These are phyloP conservation scores for Hesperophylax magnus DNA, from an alignment of 1,140 invertebrate species.

Conservation along the genomic window DNA sequence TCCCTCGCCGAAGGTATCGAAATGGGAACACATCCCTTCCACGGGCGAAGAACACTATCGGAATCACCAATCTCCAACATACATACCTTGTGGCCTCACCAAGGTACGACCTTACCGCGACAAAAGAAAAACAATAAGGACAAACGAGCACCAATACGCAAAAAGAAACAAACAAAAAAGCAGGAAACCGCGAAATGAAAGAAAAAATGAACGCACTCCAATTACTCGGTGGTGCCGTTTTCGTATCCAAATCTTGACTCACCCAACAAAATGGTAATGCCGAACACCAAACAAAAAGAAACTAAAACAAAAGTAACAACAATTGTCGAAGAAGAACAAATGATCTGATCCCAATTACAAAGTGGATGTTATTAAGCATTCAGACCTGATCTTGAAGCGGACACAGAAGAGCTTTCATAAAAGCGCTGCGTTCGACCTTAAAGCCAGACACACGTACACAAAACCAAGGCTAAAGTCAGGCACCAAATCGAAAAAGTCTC, in stretches of 20 bases:
- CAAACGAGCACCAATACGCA: too few species aligned
- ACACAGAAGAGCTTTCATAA: neutral
- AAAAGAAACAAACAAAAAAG: too few species aligned
- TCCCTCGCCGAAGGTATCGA: neutral
- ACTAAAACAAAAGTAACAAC: too few species aligned
- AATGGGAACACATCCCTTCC: neutral
- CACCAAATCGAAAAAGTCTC: neutral
- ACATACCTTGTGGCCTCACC: neutral
- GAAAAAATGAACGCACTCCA: too few species aligned
- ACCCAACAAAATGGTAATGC: too few species aligned
- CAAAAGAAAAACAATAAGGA: too few species aligned
- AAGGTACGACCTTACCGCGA: neutral
- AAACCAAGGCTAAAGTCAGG: neutral
- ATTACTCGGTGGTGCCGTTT: too few species aligned
- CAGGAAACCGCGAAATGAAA: too few species aligned
- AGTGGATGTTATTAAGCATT: neutral
- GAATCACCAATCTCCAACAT: neutral
- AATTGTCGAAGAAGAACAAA: neutral
- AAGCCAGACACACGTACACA: neutral
- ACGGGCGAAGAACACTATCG: neutral
- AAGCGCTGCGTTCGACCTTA: constrained; percentile 4
- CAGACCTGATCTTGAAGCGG: neutral
- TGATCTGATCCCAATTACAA: neutral
- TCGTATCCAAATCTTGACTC: too few species aligned
- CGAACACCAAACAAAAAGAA: too few species aligned